These are phyloP conservation scores for Alouatta palliata DNA, from an alignment of 2,113 vertebrate species.

Conservation along the genomic window DNA sequence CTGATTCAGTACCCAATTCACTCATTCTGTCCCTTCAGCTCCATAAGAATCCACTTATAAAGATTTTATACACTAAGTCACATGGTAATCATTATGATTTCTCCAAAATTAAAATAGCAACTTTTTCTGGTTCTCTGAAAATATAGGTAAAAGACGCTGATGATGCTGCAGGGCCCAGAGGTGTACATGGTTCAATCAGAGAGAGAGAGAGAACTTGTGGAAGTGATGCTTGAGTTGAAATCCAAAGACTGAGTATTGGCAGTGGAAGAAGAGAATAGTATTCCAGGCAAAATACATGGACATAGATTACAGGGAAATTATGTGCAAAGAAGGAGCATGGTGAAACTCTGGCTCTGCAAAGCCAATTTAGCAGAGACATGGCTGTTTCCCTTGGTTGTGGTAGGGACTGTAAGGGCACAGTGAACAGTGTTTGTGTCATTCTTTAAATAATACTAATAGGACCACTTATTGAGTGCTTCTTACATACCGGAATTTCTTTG, in stretches of 20 bases:
- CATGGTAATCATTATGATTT: not conserved
- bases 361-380: rapidly evolving
- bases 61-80: not conserved
- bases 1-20: not conserved
- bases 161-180: not conserved
- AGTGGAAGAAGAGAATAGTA: not conserved
- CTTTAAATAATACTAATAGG: not conserved
- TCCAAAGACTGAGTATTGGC: not conserved
- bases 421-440: not conserved
- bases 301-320: not conserved
- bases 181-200: not conserved
- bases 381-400: not conserved
- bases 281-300: not conserved
- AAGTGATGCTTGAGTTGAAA: not conserved
- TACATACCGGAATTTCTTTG: not conserved
- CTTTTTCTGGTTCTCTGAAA: not conserved
- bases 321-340: not conserved
- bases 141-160: not conserved
- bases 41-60: not conserved
- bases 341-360: not conserved
- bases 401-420: rapidly evolving
- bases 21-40: not conserved
- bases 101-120: not conserved
- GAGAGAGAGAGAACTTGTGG: rapidly evolving
- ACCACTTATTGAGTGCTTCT: not conserved